Conservation (phyloP, 2,888 invertebrate genomes). For the Xanthostigma xanthostigma region DNA sequence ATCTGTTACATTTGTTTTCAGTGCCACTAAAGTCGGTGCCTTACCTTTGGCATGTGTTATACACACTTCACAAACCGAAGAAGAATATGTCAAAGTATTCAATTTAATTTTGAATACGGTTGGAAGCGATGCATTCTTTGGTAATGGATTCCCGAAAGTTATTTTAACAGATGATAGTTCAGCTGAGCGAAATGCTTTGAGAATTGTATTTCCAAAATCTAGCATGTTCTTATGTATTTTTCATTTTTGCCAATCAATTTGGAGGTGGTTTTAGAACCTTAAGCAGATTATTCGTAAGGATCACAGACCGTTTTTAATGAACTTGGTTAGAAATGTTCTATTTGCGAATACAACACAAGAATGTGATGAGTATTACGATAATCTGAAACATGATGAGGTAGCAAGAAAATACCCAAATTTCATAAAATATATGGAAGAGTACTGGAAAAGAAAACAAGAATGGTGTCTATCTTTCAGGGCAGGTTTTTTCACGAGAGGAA, state of each 20-base stretch:
- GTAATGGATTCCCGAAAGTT: background rate
- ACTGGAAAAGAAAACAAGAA: no score
- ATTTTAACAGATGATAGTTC: slow-evolving; percentile 10
- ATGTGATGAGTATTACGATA: no score
- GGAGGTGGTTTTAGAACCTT: slow-evolving; percentile 9
- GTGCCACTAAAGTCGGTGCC: slow-evolving; percentile 7
- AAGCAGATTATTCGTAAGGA: slow-evolving; percentile 2
- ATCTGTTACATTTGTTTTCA: slow-evolving; percentile 9
- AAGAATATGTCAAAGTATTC: slow-evolving; percentile 8
- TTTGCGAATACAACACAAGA: slow-evolving; percentile 3
- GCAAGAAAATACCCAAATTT: no score
- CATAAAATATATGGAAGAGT: no score
- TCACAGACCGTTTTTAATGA: background rate
- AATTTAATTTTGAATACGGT: slow-evolving; percentile 2
- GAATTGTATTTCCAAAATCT: slow-evolving; percentile 7
- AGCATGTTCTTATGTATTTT: slow-evolving; percentile 10
- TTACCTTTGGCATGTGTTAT: slow-evolving; percentile 8
- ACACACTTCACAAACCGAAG: slow-evolving; percentile 10
- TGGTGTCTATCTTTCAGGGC: slow-evolving; percentile 11
- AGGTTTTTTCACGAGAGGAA: slow-evolving; percentile 12
- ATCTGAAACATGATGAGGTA: no score
- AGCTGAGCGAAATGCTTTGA: slow-evolving; percentile 9
- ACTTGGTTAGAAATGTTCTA: slow-evolving; percentile 1
- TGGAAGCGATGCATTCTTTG: slow-evolving; percentile 6
- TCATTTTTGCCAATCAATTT: slow-evolving; percentile 9